A percentile compares a stretch with the other conserved stretches of the same genome.
Evolutionary conservation across 2,888 invertebrate species (phyloP).

Genomic region (Dysmachus trigonus): DNA sequence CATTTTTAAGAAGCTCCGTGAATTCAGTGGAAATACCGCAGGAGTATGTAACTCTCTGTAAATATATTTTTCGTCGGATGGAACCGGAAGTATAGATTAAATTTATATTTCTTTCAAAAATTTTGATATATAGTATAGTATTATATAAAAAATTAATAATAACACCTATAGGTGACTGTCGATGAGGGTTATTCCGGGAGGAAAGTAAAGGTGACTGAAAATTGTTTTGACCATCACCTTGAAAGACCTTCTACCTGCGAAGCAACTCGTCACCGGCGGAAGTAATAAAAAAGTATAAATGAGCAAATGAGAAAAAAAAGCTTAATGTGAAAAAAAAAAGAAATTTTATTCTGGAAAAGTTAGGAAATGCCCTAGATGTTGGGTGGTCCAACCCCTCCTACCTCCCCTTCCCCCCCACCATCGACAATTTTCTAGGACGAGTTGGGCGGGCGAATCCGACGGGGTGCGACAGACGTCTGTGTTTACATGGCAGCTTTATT

Average conservation of each 20-base stretch:
- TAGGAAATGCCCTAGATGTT: neutral
- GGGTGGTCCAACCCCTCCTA: neutral
- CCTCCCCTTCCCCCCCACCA: neutral
- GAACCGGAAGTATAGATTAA: neutral
- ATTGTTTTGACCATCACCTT: neutral
- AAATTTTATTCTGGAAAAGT: neutral
- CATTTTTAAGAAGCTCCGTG: neutral
- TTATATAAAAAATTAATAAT: neutral
- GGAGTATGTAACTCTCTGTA: neutral
- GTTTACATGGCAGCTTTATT: conserved; percentile 44
- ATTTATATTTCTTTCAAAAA: neutral
- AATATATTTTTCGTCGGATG: neutral
- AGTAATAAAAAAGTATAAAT: conserved; percentile 38
- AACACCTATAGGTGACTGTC: neutral
- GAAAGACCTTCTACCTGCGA: neutral
- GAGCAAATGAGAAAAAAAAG: neutral
- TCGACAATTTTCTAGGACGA: neutral
- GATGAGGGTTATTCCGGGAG: neutral
- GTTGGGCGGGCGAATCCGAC: neutral
- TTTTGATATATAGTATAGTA: neutral
- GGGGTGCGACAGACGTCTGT: conserved; percentile 34
- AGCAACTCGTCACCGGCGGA: conserved; percentile 8
- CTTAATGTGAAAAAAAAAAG: conserved; percentile 2
- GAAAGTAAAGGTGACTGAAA: neutral
- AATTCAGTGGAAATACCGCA: neutral